These are phyloP conservation scores for Hylaeus anthracinus DNA, from an alignment of 1,140 invertebrate species.

Conservation along the genomic window DNA sequence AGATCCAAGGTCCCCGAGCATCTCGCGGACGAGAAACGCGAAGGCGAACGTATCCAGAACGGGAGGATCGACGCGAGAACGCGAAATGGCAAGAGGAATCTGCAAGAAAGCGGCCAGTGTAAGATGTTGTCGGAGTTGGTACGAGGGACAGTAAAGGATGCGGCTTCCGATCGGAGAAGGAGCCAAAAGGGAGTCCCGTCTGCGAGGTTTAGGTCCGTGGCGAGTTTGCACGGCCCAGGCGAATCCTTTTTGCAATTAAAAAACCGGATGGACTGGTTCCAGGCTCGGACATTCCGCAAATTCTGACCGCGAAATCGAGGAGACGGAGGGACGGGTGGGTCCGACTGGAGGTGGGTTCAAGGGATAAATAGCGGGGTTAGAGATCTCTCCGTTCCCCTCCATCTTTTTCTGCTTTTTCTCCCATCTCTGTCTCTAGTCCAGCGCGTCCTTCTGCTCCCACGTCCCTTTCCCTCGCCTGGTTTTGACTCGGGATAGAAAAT, in stretches of 20 bases:
- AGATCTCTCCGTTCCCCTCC: slow-evolving; percentile 17
- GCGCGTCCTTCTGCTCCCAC: not conserved
- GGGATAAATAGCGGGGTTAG: slow-evolving; percentile 69
- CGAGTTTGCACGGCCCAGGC: slow-evolving; percentile 59
- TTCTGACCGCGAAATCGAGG: slow-evolving; percentile 76
- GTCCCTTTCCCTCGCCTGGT: not conserved
- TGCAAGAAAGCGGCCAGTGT: no score
- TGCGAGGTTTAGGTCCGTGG: slow-evolving; percentile 47
- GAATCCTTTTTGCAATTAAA: slow-evolving; percentile 81
- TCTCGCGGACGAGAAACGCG: no score
- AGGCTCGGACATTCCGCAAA: slow-evolving; percentile 79
- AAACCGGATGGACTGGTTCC: slow-evolving; percentile 79
- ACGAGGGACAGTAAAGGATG: not conserved
- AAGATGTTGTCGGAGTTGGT: not conserved
- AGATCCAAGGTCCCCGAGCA: no score
- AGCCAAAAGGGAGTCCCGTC: slow-evolving; percentile 49
- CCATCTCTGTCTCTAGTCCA: not conserved
- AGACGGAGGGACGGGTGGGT: slow-evolving; percentile 43
- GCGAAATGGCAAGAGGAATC: not conserved
- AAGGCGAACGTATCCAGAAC: no score
- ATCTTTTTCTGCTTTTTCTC: slow-evolving; percentile 24
- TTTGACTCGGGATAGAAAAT: slow-evolving; percentile 59
- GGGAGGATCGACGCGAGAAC: no score
- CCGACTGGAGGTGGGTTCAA: slow-evolving; percentile 41
- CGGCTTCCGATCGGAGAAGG: slow-evolving; percentile 43